phyloP scores from a whole-genome alignment of 2,797 vertebrate genomes.

The Leptoclinus maculatus region DNA sequence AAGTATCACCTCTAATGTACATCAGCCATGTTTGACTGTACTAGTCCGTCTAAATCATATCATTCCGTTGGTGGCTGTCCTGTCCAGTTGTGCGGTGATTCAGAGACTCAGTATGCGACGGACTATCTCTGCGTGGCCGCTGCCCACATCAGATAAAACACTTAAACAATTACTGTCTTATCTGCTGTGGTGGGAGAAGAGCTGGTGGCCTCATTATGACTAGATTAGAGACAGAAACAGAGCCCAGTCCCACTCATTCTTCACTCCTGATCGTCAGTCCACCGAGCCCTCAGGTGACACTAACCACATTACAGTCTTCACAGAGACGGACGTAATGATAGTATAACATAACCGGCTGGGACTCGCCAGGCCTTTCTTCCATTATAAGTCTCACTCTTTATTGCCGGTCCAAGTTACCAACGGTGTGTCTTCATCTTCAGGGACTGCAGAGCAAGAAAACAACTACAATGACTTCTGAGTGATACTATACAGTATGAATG shows the following conservation, averaged over 20 bases:
- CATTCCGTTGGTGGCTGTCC: conserved; percentile 20
- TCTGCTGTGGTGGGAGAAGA: conserved; percentile 77
- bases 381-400: not conserved
- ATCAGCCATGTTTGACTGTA: not conserved
- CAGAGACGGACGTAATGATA: conserved; percentile 46
- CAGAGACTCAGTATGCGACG: conserved; percentile 51
- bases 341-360: conserved; percentile 23
- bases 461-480: not conserved
- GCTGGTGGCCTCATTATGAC: conserved; percentile 81
- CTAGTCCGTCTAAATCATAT: conserved; percentile 8
- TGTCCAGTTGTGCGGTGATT: conserved; percentile 27
- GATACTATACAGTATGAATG: not conserved
- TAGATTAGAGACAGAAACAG: conserved; percentile 78
- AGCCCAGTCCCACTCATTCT: conserved; percentile 55
- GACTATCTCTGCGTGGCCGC: conserved; percentile 64
- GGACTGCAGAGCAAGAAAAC: not conserved
- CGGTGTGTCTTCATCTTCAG: not conserved
- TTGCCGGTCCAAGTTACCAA: not conserved
- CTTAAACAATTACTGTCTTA: conserved; percentile 85
- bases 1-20: not conserved
- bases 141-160: conserved; percentile 82
- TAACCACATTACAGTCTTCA: conserved; percentile 69
- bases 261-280: conserved; percentile 58
- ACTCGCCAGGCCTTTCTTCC: conserved; percentile 9
- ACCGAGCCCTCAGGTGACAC: conserved; percentile 68